A percentile compares a stretch with the other conserved stretches of the same genome.
Evolutionary conservation across 2,797 vertebrate species (phyloP).

Genomic region (Moxostoma hubbsi): DNA sequence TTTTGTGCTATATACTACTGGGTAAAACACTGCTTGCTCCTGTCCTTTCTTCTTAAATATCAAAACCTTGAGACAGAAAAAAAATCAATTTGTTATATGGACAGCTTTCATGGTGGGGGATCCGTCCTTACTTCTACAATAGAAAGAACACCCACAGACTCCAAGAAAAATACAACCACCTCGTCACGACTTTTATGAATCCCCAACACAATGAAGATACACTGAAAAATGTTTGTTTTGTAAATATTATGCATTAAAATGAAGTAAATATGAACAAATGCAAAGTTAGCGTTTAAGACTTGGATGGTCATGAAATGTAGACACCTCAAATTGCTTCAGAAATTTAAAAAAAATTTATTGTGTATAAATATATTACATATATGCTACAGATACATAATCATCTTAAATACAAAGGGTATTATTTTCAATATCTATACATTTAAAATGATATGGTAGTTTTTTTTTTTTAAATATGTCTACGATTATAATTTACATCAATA

Average conservation of each 20-base stretch:
- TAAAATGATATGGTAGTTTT: constrained; percentile 95
- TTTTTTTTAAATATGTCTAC: constrained; percentile 97
- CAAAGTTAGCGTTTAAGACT: no score
- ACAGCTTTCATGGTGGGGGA: no score
- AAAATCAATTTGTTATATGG: no score
- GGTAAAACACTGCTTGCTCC: not conserved
- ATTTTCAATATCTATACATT: constrained; percentile 99
- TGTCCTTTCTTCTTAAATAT: not conserved
- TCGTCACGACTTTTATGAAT: no score
- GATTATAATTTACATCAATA: constrained; percentile 98
- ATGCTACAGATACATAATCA: constrained; percentile 99
- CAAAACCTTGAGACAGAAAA: not conserved
- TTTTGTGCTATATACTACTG: constrained; percentile 11
- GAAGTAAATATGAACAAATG: no score
- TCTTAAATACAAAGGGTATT: constrained; percentile 99
- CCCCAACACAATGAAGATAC: no score
- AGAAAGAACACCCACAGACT: no score
- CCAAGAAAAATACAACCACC: no score
- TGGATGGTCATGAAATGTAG: no score
- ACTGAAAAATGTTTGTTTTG: not conserved
- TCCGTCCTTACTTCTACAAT: no score
- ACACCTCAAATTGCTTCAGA: constrained; percentile 64
- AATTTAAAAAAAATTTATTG: constrained; percentile 99
- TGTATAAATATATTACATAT: constrained; percentile 99
- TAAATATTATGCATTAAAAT: not conserved